Base-by-base conservation (phyloP, 2,797 vertebrate species). In the Rhynchonycteris naso region DNA sequence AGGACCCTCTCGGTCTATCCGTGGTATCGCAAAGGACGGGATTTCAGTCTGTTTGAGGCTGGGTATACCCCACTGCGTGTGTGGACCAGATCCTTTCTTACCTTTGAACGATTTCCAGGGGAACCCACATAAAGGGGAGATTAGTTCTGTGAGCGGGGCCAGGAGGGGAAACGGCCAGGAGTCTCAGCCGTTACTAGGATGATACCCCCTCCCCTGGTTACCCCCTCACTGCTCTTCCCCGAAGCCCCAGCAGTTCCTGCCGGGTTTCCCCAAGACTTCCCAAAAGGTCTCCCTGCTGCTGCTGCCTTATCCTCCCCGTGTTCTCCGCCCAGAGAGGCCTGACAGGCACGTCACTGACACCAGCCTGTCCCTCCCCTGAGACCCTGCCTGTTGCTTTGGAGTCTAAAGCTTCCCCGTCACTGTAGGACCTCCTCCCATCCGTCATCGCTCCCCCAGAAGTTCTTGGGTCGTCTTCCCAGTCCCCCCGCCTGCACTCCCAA, bases 371-470 rank as follows among this genome's bases (percentile, higher is more conserved):
- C 59, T 78, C 33, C 2, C 21, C 9, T 7, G 0, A 52, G 69
- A 75, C 4, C 7, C 4, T 16, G 2, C 4, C 2, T 0, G 3
- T 24, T 47, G 38, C 52, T 54, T 26, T 1, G 0, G 15, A 35
- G 2, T n/a, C 63, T 24, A 21, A 28, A 22, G 43, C 52, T 18
- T 61, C 56, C 24, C 1, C 0, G 2, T 26, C 50, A 33, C 66
- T 1, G 1, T 9, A 47, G 4, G 2, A 16, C 59, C 78, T 85
- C n/a, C 4, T 5, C 1, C 3, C 1, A 3, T 9, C 43, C 74
- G 16, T 63, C 22, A 2, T 38, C 28, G 59, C 7, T 28, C 59
- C 5, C 38, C 10, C 19, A 1, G 4, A 22, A 50, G 52, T 43
- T 72, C 58, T 16, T 24, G 9, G 14, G 2, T 28, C 10, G 3